Evolutionary conservation across 2,888 invertebrate species (phyloP).

Genomic region (Ametastegia equiseti): DNA sequence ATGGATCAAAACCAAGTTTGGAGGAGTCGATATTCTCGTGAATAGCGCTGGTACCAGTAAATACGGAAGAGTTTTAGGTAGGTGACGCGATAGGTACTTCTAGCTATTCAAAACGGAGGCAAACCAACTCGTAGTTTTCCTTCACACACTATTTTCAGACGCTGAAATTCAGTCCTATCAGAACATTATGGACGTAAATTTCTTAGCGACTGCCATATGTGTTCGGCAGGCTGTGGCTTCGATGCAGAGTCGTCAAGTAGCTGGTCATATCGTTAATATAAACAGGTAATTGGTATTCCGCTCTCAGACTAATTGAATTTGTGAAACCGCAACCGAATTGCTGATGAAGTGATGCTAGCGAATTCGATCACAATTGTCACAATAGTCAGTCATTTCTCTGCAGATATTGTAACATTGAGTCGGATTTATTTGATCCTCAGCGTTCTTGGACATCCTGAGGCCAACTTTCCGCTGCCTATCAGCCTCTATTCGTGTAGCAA

Average conservation of each 20-base stretch:
- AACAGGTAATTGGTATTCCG: constrained; percentile 80
- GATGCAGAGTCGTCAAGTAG: constrained; percentile 77
- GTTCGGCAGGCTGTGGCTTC: constrained; percentile 78
- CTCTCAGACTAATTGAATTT: too few relatives aligned
- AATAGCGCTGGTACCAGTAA: constrained; percentile 75
- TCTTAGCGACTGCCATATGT: constrained; percentile 79
- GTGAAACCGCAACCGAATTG: too few relatives aligned
- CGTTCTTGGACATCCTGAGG: constrained; percentile 59
- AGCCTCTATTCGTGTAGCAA: constrained; percentile 56
- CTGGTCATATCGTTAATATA: constrained; percentile 81
- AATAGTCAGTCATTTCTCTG: too few relatives aligned
- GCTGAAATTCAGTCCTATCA: constrained; percentile 69
- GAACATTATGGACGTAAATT: constrained; percentile 77
- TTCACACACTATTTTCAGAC: constrained; percentile 50
- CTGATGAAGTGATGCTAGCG: too few relatives aligned
- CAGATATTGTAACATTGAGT: too few relatives aligned
- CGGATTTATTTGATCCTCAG: constrained; percentile 59
- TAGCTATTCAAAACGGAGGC: neutral
- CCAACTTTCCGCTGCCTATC: neutral
- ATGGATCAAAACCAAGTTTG: constrained; percentile 62
- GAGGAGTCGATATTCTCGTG: constrained; percentile 75
- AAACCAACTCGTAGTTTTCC: neutral
- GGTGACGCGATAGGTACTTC: neutral
- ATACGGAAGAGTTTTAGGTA: neutral
- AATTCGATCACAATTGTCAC: too few relatives aligned